These are phyloP conservation scores for Tichodroma muraria DNA, from an alignment of 2,113 vertebrate species.

Conservation along the genomic window DNA sequence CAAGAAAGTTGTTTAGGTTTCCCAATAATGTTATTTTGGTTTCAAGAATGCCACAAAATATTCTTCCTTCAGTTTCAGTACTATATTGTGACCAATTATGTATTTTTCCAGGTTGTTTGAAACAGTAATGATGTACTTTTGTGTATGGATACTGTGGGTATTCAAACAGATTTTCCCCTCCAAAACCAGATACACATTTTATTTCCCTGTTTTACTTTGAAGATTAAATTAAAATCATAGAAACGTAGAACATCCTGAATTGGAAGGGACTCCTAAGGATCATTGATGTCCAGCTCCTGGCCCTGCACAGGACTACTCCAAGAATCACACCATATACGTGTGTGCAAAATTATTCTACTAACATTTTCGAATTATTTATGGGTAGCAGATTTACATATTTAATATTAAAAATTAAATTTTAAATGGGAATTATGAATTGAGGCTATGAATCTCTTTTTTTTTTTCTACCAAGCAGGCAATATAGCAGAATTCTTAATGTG, in stretches of 20 bases:
- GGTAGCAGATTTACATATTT: not conserved
- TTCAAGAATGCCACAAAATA: not conserved
- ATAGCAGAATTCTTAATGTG: not conserved
- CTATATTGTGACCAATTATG: not conserved
- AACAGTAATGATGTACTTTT: not conserved
- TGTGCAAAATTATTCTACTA: not conserved
- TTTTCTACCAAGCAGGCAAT: not conserved
- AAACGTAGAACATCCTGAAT: not conserved
- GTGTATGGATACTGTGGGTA: not conserved
- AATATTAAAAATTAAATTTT: not conserved
- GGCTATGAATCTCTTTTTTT: not conserved
- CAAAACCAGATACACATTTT: not conserved
- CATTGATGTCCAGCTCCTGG: not conserved
- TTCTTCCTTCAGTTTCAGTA: not conserved
- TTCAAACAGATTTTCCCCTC: not conserved
- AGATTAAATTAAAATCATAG: not conserved
- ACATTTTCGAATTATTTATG: not conserved
- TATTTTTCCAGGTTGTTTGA: not conserved
- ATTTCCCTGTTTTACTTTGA: not conserved
- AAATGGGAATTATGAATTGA: not conserved
- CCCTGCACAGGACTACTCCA: not conserved
- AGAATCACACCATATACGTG: not conserved
- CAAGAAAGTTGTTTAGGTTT: not conserved
- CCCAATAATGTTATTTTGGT: not conserved
- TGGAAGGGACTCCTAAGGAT: not conserved